Conservation (phyloP, 1,140 invertebrate genomes). For the Microvelia longipes region DNA sequence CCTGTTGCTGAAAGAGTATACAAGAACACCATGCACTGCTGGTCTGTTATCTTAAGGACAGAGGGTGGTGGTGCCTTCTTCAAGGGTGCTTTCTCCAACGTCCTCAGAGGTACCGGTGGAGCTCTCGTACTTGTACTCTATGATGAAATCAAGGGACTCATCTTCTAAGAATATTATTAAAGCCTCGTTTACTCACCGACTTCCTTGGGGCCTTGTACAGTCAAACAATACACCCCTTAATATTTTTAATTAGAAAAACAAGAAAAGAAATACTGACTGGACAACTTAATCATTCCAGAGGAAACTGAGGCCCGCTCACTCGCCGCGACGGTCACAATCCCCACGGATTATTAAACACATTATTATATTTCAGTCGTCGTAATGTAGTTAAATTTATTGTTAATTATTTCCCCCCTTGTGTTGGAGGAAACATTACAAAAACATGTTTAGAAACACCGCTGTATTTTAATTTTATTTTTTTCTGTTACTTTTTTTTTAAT, state of each 20-base stretch:
- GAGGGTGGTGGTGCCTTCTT: conserved; percentile 58
- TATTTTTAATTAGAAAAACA: neutral
- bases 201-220: neutral
- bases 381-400: neutral
- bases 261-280: conserved; percentile 8
- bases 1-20: conserved; percentile 49
- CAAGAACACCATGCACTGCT: conserved; percentile 56
- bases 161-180: conserved; percentile 27
- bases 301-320: neutral
- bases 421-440: neutral
- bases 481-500: conserved; percentile 1
- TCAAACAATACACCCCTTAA: neutral
- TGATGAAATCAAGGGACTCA: conserved; percentile 54
- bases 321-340: neutral
- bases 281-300: conserved; percentile 3
- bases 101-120: conserved; percentile 61
- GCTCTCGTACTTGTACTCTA: conserved; percentile 63
- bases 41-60: conserved; percentile 45
- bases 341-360: neutral
- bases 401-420: neutral
- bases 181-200: neutral
- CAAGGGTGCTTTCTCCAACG: conserved; percentile 67
- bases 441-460: neutral
- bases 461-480: neutral
- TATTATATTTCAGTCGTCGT: neutral